Evolutionary conservation across 2,888 invertebrate species (phyloP), one percentile per base, ranked within the genome.

Genomic region (Ischnus inquisitorius): DNA sequence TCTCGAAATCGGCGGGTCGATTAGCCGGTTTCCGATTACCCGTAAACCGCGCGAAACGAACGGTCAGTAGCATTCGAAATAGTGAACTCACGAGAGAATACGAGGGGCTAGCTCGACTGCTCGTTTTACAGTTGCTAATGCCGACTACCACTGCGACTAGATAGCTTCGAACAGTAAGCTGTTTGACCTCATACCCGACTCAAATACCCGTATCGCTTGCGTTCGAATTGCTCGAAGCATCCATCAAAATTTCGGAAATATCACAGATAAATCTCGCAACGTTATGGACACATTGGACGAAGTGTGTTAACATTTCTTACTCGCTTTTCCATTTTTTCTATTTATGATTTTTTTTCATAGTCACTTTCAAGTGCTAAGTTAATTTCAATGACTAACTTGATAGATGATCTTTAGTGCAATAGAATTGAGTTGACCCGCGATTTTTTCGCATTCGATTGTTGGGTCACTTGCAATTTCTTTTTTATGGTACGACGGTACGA

Each of bases 1-100:
- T 67, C 76, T 65, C 74, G 71, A 78, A 79, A 79, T 83, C 77
- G 60, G 68, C 51, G 54, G 83, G 46, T 71, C 83, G 79, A 83
- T 83, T 83, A 83, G 64, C 75, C 39, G 72, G 85, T 60, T 86
- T 86, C 84, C 85, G 78, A 84, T 86, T 86, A 84, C 84, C 85
- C 82, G 82, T 82, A 82, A 84, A 77, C 79, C 82, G 67, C 79
- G 69, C 46, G 83, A 75, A 82, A 82, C 74, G 60, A 78, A 43
- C 43, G 39, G 48, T 14, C 60, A 46, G 16, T 60, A 25, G 28
- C 62, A 46, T 22, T 74, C 34, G 74, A 62, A 48, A 46, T 48
- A 25, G 62, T 10, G 62, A 60, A 74, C 62, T 46, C 62, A 10
- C 76, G 28, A 25, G 57, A 41, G 76, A 67, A 39, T 51, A 28